Base-by-base conservation (phyloP, 2,888 invertebrate genomes). In the Eilema caniola region DNA sequence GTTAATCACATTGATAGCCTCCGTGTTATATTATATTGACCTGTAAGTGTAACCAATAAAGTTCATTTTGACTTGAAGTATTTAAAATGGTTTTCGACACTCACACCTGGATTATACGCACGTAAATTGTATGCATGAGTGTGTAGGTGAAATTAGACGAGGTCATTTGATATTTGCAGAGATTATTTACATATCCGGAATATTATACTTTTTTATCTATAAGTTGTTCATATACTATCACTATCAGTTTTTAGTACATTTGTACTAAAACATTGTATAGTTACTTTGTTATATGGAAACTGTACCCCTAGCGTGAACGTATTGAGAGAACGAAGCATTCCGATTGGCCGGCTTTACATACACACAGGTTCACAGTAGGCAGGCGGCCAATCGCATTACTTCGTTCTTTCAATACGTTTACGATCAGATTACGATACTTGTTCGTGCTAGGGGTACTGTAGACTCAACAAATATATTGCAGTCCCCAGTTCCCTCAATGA, bases 121-220 rank as follows among this genome's bases (percentile, higher is more conserved):
- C 28, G 20, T 24, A 14, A 14, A 59, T 31, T 31, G 1, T 31
- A 53, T 23, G 12, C 3, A 12, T 33, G 12, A 72, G 80, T 78
- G 77, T 69, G 76, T 77, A 37, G 73, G 80, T 76, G 81, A 83
- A 84, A 81, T 78, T 80, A 56, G 71, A 67, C 84, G 85, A 86
- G 85, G 86, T 56, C 82, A 78, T 78, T 78, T 28, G 72, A 70
- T 72, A 24, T 83, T 71, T 82, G 23, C 53, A 24, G 23, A 53
- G 14, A 59, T 59, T 59, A 62, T 62, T 62, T 62, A 62, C 31
- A 53, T 53, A 64, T 62, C 1, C 7, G 16, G 3, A 20, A 16
- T 41, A 41, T 16, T 7, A 16, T 47, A 47, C 20, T 41, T 14
- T 3, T 20, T 47, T 47, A 20, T 47, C 20, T 20, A 20, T 47